A percentile compares a stretch with the other conserved stretches of the same genome.
phyloP scores from a whole-genome alignment of 2,113 vertebrate species.

The Hipposideros armiger region DNA sequence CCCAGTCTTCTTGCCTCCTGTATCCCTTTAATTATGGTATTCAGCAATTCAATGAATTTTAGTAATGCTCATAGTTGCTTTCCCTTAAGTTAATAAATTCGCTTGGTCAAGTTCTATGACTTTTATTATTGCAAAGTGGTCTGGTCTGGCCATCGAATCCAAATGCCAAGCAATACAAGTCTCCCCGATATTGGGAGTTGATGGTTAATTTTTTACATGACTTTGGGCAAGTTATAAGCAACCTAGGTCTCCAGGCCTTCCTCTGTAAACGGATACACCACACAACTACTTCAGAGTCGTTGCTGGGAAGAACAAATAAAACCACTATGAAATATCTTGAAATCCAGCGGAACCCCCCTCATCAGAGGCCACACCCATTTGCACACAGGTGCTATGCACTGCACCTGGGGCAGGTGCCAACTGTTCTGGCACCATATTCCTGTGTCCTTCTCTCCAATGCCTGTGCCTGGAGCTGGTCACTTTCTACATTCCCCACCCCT shows the following conservation, averaged over 20 bases:
- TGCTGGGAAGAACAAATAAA: slow-evolving; percentile 27
- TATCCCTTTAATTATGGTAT: background rate
- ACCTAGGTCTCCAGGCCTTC: background rate
- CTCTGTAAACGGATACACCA: slow-evolving; percentile 23
- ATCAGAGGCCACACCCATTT: background rate
- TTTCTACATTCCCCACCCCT: background rate
- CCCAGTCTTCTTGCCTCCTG: background rate
- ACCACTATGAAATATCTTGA: background rate
- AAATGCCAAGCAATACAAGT: slow-evolving; percentile 9
- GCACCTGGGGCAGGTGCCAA: background rate
- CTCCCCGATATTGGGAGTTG: background rate
- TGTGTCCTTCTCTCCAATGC: background rate
- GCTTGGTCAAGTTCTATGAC: background rate
- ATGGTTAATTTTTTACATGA: background rate
- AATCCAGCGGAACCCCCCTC: background rate
- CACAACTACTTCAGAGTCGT: slow-evolving; percentile 12
- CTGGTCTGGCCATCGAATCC: background rate
- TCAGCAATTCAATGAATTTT: background rate
- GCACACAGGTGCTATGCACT: background rate
- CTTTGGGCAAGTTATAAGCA: background rate
- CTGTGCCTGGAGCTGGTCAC: background rate
- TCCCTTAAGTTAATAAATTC: background rate
- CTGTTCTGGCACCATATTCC: background rate
- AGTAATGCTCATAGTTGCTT: background rate
- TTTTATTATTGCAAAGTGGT: background rate